These are phyloP conservation scores for Gobius niger DNA, from an alignment of 2,113 vertebrate species.

Conservation along the genomic window DNA sequence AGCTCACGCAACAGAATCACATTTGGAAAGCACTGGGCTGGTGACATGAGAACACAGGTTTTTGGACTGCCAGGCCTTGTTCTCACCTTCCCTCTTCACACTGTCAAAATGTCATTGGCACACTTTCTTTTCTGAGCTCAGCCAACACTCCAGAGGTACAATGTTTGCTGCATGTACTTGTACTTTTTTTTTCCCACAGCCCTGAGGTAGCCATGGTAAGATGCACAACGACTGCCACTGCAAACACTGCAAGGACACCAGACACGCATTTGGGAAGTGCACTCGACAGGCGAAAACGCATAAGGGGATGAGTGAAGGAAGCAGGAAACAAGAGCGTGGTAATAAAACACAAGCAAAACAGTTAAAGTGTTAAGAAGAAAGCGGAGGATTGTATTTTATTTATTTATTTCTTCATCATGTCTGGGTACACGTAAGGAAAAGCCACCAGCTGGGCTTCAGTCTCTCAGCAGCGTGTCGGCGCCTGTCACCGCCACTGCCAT, in stretches of 20 bases:
- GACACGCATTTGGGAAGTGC: constrained; percentile 50
- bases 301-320: constrained; percentile 14
- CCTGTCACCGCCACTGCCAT: constrained; percentile 76
- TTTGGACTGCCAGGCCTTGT: constrained; percentile 49
- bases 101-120: constrained; percentile 48
- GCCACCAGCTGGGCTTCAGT: constrained; percentile 76
- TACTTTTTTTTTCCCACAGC: constrained; percentile 12
- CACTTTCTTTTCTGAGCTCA: constrained; percentile 18
- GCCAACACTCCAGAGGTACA: constrained; percentile 26
- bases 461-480: constrained; percentile 76
- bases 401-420: constrained; percentile 62
- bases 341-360: constrained; percentile 9
- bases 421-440: constrained; percentile 63
- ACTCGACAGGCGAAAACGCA: constrained; percentile 44
- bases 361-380: constrained; percentile 5
- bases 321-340: constrained; percentile 38
- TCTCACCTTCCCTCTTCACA: constrained; percentile 40
- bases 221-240: constrained; percentile 34
- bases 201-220: constrained; percentile 34
- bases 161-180: constrained; percentile 25
- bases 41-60: constrained; percentile 28
- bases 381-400: constrained; percentile 45
- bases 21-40: constrained; percentile 24
- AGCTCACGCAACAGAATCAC: constrained; percentile 22
- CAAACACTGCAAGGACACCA: constrained; percentile 42